Evolutionary conservation across 2,888 invertebrate genomes (phyloP), one percentile per base, ranked within the genome.

Genomic region (Macrosiphum euphorbiae): DNA sequence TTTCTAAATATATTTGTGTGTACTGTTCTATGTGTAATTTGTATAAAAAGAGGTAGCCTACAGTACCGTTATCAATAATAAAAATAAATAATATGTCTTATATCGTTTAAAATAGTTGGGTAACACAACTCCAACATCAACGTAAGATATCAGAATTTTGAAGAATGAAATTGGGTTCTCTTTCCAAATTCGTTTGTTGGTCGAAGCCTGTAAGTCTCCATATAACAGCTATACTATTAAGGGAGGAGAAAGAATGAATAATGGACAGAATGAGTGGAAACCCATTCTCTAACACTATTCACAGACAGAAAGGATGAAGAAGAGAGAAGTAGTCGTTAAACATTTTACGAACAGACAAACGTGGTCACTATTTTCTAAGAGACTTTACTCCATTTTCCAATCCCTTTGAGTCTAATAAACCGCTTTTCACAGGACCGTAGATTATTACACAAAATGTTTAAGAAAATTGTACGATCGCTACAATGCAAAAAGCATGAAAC

Each of bases 331-430:
- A 91, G 84, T 55, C 84, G 55, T 91, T 85, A 78, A 84, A 91
- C 84, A 84, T 91, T 91, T 91, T 84, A 91, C 55, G 41, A 28
- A 55, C 84, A 91, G 52, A 85, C 90, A 91, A 52, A 84, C 52
- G 90, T 52, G 50, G 78, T 52, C 50, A 52, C 52, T 91, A 55
- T 91, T 84, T 78, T 85, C 84, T 84, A 41, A 84, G 41, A 52
- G 28, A 91, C 41, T 91, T 84, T 85, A 50, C 55, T 84, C 78
- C 52, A 41, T 84, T 52, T 91, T 91, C 84, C 90, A 84, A 91
- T 91, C 41, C 84, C 84, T 52, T 41, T 26, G 91, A 91, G 84
- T 91, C 52, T 85, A 85, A 91, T 91, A 91, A 91, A 91, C 41
- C 55, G 84, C 41, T 85, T 91, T 89, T 26, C 84, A 28, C 52